Evolutionary conservation across 1,140 invertebrate genomes (phyloP).

Genomic region (Zaprionus africanus): DNA sequence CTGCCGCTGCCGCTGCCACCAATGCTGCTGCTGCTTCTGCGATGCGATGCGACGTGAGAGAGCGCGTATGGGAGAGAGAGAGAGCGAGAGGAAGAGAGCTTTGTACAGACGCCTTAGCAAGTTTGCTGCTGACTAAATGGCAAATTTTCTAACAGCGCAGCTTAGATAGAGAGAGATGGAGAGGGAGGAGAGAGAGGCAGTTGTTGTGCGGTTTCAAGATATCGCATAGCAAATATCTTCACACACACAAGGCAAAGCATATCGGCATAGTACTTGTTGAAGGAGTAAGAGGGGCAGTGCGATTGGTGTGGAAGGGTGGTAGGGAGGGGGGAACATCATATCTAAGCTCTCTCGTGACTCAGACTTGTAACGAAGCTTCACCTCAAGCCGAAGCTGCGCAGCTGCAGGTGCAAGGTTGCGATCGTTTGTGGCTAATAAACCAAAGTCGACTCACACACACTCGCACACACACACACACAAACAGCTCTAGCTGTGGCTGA

Average conservation of each 20-base stretch:
- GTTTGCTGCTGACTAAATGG: conserved; percentile 69
- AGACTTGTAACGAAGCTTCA: conserved; percentile 32
- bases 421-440: conserved; percentile 14
- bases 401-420: conserved; percentile 43
- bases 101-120: conserved; percentile 64
- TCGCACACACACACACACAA: not conserved
- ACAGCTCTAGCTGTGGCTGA: conserved; percentile 22
- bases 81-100: not conserved
- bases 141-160: conserved; percentile 39
- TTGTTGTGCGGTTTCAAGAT: conserved; percentile 50
- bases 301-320: not conserved
- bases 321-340: not conserved
- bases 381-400: conserved; percentile 15
- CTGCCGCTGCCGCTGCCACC: not conserved
- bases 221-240: conserved; percentile 50
- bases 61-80: conserved; percentile 10
- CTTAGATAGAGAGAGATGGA: not conserved
- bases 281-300: not conserved
- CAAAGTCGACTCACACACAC: conserved; percentile 27
- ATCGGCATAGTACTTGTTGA: conserved; percentile 17
- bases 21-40: conserved; percentile 8
- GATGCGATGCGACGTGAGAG: conserved; percentile 22
- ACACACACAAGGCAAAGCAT: conserved; percentile 24
- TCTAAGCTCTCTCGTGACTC: conserved; percentile 29
- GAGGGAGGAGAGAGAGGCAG: conserved; percentile 10